Conservation (phyloP, 2,888 invertebrate genomes). For the Sminthurides aquaticus region DNA sequence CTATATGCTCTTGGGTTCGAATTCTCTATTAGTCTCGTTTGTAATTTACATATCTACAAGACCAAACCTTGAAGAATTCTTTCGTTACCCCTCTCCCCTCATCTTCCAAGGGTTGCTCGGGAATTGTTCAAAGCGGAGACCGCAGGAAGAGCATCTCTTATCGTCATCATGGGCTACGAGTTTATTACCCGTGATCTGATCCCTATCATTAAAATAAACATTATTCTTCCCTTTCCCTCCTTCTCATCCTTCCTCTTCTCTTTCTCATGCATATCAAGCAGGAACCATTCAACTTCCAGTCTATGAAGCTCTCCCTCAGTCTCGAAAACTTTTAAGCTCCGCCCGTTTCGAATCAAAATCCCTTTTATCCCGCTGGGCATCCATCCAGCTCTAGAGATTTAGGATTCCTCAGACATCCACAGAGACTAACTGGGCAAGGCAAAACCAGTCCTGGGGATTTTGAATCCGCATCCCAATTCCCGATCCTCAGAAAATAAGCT, state of each 20-base stretch:
- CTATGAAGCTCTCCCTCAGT: neutral
- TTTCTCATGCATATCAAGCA: neutral
- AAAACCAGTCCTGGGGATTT: too few relatives aligned
- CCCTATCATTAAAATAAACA: neutral
- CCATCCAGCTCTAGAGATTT: neutral
- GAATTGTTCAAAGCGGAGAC: neutral
- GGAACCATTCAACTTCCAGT: neutral
- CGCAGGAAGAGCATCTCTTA: neutral
- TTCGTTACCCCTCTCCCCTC: too few relatives aligned
- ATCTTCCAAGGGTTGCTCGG: too few relatives aligned
- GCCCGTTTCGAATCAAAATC: neutral
- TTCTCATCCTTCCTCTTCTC: neutral
- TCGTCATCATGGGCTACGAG: neutral
- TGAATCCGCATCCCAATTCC: too few relatives aligned
- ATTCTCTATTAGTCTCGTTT: too few relatives aligned
- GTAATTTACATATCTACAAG: too few relatives aligned
- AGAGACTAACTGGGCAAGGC: too few relatives aligned
- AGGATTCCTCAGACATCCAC: too few relatives aligned
- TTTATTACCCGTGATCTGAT: neutral
- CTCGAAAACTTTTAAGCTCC: neutral
- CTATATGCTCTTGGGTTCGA: too few relatives aligned
- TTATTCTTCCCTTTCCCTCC: neutral
- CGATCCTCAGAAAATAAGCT: too few relatives aligned
- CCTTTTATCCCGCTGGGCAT: neutral
- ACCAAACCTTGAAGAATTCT: too few relatives aligned